phyloP scores from a whole-genome alignment of 2,113 vertebrate genomes.

The Lophius piscatorius region DNA sequence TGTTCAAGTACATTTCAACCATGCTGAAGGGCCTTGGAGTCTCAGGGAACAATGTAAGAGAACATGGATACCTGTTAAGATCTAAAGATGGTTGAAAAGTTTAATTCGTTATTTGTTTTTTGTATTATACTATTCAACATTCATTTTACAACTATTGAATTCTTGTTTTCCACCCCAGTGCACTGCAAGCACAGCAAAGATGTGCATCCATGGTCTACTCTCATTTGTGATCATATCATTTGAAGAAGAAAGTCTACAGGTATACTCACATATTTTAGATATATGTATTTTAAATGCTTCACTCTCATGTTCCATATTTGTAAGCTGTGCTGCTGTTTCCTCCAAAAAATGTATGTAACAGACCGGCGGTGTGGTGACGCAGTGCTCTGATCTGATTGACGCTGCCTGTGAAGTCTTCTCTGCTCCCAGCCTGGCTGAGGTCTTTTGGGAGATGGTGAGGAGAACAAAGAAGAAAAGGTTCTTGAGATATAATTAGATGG shows the following conservation, averaged over 20 bases:
- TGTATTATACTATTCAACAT: too few species aligned
- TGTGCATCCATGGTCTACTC: slow-evolving; percentile 94
- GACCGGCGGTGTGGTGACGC: slow-evolving; percentile 42
- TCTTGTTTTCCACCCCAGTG: slow-evolving; percentile 80
- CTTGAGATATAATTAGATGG: not conserved
- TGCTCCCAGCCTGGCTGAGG: slow-evolving; percentile 90
- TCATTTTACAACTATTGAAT: too few species aligned
- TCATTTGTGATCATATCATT: slow-evolving; percentile 92
- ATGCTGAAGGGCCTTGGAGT: slow-evolving; percentile 88
- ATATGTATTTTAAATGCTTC: too few species aligned
- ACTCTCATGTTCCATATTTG: too few species aligned
- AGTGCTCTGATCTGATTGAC: slow-evolving; percentile 88
- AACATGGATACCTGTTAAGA: not conserved
- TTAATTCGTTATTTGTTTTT: too few species aligned
- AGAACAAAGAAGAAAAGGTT: not conserved
- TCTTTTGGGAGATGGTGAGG: slow-evolving; percentile 97
- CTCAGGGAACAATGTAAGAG: slow-evolving; percentile 91
- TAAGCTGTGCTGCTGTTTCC: too few species aligned
- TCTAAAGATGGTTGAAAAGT: too few species aligned
- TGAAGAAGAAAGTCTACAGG: slow-evolving; percentile 95
- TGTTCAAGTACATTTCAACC: slow-evolving; percentile 91
- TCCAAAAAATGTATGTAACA: too few species aligned
- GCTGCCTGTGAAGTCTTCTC: slow-evolving; percentile 93
- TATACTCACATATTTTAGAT: slow-evolving; percentile 48
- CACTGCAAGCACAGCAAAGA: slow-evolving; percentile 92